These are phyloP conservation scores for Lophius piscatorius DNA, from an alignment of 2,113 vertebrate species.

Conservation along the genomic window DNA sequence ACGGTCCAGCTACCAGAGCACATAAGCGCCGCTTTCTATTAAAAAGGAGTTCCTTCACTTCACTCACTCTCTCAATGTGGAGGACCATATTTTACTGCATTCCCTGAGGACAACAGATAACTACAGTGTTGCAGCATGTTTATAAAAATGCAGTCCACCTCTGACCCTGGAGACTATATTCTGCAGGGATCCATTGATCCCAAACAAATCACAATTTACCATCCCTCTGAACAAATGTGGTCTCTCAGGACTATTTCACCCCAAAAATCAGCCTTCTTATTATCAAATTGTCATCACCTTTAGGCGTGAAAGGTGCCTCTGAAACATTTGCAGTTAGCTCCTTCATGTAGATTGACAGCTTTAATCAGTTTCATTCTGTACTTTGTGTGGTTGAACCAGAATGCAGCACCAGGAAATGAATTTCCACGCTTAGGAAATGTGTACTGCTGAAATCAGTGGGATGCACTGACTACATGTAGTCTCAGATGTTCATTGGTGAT, in stretches of 20 bases:
- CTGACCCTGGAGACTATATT: slow-evolving; percentile 3
- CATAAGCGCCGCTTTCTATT: slow-evolving; percentile 65
- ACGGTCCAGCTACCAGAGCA: slow-evolving; percentile 67
- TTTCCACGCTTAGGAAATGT: too few species aligned
- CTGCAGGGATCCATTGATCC: slow-evolving; percentile 25
- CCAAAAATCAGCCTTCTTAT: not conserved
- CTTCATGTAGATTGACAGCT: too few species aligned
- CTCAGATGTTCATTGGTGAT: not conserved
- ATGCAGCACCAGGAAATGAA: too few species aligned
- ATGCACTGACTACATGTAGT: not conserved
- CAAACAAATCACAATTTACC: not conserved
- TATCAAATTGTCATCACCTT: not conserved
- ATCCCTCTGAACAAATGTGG: slow-evolving; percentile 18
- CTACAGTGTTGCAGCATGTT: slow-evolving; percentile 25
- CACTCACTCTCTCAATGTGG: slow-evolving; percentile 21
- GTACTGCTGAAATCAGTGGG: not conserved
- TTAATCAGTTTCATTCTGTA: too few species aligned
- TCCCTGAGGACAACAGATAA: slow-evolving; percentile 44
- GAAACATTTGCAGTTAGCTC: not conserved
- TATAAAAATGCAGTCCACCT: slow-evolving; percentile 1
- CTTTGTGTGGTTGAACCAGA: too few species aligned
- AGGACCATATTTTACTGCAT: slow-evolving; percentile 22
- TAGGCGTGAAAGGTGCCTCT: not conserved
- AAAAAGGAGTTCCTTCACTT: slow-evolving; percentile 36
- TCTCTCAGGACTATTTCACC: slow-evolving; percentile 19